Base-by-base conservation (phyloP, 2,797 vertebrate genomes). In the Spinibarbus caldwelli region DNA sequence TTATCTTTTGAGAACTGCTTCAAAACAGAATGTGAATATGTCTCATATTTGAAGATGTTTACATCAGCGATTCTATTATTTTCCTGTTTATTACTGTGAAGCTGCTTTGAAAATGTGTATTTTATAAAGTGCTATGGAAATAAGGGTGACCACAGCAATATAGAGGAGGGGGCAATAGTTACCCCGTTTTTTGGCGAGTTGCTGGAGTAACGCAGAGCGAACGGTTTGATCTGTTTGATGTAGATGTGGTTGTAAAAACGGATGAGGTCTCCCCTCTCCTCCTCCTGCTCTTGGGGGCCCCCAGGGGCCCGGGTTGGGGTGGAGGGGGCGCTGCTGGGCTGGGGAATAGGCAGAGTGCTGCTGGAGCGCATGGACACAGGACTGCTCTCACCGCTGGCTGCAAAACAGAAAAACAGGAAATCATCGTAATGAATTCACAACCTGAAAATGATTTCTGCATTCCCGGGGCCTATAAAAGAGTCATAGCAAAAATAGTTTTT, bases 191-290 rank as follows among this genome's bases (percentile, higher is more conserved):
- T 0, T 92, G 94, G 0, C 90, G 0, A 96, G 93, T 94, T 85
- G 93, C 92, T 87, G 91, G 86, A 84, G 94, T 98, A 99, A 89
- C 96, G 96, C 90, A 97, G 89, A 9, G 96, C 98, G 54, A 99
- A 99, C 17, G 93, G 94, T 86, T 97, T 97, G 86, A 98, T 97
- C 94, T 96, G 96, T 93, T 94, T 94, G 79, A 99, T 93, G 36
- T 96, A 99, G 86, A 99, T 90, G 0, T 93, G 90, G 73, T 99
- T 99, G 92, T 99, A 99, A 91, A 99, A 99, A 91, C 96, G 97
- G 89, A 99, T 99, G 43, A 99, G 96, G 92, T 99, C 97, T 14
- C 97, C 97, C 43, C 97, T 96, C 14, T 96, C 93, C 86, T 98
- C 97, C 38, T 62, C 88, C 47, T 86, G 92, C 78, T 29, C 90